A percentile compares a stretch with the other conserved stretches of the same genome.
Evolutionary conservation across 2,888 invertebrate genomes (phyloP).

Genomic region (Hypena proboscidalis): DNA sequence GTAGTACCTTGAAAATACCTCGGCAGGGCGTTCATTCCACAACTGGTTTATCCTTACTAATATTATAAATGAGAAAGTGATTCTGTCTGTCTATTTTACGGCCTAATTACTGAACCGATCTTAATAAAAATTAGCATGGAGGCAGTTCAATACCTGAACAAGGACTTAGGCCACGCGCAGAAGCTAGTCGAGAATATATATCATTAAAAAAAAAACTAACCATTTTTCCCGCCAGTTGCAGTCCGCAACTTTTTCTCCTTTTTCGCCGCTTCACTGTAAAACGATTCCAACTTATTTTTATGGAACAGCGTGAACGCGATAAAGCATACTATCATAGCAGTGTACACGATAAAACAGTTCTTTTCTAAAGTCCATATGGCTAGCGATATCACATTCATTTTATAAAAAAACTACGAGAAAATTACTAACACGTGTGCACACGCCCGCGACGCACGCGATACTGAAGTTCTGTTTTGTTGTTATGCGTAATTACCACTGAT

Average conservation of each 20-base stretch:
- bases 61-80: no score
- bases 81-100: no score
- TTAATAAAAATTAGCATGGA: no score
- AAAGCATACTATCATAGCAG: constrained; percentile 67
- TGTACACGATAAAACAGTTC: constrained; percentile 75
- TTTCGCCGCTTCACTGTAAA: constrained; percentile 55
- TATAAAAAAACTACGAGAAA: constrained; percentile 28
- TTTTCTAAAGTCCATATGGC: constrained; percentile 74
- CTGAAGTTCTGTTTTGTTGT: constrained; percentile 45
- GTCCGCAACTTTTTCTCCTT: constrained; percentile 60
- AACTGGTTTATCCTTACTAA: no score
- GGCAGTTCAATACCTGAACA: no score
- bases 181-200: no score
- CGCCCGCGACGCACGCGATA: constrained; percentile 32
- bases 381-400: constrained; percentile 73
- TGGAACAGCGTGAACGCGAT: constrained; percentile 71
- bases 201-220: constrained; percentile 5
- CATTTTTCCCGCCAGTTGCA: constrained; percentile 52
- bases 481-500: constrained; percentile 27
- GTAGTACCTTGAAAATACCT: no score
- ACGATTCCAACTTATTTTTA: constrained; percentile 67
- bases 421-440: constrained; percentile 19
- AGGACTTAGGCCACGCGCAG: no score
- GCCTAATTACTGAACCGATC: no score
- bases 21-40: no score